Evolutionary conservation across 2,797 vertebrate genomes (phyloP).

Genomic region (Pteronotus mesoamericanus): DNA sequence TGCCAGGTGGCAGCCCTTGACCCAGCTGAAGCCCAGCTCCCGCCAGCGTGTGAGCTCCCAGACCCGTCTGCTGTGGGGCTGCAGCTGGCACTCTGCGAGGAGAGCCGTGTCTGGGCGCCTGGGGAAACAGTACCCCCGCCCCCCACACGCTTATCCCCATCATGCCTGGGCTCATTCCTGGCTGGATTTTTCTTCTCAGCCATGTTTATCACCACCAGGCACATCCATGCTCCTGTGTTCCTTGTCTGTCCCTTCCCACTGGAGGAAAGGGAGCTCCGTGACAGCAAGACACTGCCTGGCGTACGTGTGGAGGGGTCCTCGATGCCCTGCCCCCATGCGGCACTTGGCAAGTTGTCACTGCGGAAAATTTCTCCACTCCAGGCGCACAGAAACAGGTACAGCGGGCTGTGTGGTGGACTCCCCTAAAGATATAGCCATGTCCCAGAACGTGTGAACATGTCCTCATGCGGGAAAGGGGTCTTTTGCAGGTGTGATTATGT

Average conservation of each 20-base stretch:
- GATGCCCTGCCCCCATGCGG: rapidly evolving
- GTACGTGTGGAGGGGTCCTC: rapidly evolving
- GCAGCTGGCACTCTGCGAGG: not conserved
- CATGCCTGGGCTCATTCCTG: not conserved
- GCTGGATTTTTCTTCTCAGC: not conserved
- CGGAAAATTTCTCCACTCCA: not conserved
- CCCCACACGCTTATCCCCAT: not conserved
- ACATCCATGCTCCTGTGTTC: not conserved
- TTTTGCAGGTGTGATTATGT: not conserved
- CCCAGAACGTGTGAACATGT: rapidly evolving
- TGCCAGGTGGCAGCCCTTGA: not conserved
- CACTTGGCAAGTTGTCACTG: too few species aligned
- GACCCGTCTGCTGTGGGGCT: rapidly evolving
- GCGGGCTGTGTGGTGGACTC: not conserved
- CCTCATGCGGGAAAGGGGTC: not conserved
- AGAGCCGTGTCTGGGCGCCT: not conserved
- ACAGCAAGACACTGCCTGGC: rapidly evolving
- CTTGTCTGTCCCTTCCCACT: rapidly evolving
- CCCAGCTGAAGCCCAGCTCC: not conserved
- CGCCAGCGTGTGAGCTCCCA: not conserved
- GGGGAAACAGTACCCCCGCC: rapidly evolving
- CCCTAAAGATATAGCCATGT: rapidly evolving
- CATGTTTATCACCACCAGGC: rapidly evolving
- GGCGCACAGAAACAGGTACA: too few species aligned
- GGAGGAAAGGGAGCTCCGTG: rapidly evolving